Evolutionary conservation across 2,888 invertebrate genomes (phyloP), one percentile per base, ranked within the genome.

Genomic region (Abrostola triplasia): DNA sequence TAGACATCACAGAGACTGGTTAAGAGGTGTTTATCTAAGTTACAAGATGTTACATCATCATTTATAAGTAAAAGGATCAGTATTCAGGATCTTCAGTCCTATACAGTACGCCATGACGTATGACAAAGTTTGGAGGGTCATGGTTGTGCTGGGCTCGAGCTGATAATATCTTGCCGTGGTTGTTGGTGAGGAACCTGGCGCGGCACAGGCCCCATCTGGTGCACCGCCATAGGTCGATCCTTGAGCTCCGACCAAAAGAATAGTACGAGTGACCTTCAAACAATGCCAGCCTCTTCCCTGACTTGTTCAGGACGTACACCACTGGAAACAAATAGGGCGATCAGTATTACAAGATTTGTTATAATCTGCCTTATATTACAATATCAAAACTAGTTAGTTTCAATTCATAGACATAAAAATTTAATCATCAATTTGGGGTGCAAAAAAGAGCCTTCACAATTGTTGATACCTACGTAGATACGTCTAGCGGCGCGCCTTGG

Each of bases 201-300:
- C 64, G 76, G 36, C 78, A 77, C n/a, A 52, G 36, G 1, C 62
- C 57, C 57, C 54, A 49, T 11, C 67, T 61, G 6, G 68, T 60
- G 56, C 86, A 86, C 0, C 77, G 58, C 85, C 87, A 87, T 0
- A 70, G 60, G 2, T 62, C 52, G 0, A 76, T 80, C 2, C 7
- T 67, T 9, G 63, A 70, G 0, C 62, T 55, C 9, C 52, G 52
- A 40, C 67, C 55, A 40, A 69, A 63, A 35, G 66, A 73, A 54
- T 80, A 81, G 53, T 78, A 87, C 0, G 84, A 83, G 59, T 76
- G 83, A 0, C 82, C 83, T 5, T 77, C 61, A 0, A 82, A 12
- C 8, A 87, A 10, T 0, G 80, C 81, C 12, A 84, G 36, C 8
- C 47, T 54, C 40, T 75, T 84, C 0, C 85, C 83, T 0, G 61